phyloP scores from a whole-genome alignment of 2,797 vertebrate species.

The Cryptoprocta ferox region DNA sequence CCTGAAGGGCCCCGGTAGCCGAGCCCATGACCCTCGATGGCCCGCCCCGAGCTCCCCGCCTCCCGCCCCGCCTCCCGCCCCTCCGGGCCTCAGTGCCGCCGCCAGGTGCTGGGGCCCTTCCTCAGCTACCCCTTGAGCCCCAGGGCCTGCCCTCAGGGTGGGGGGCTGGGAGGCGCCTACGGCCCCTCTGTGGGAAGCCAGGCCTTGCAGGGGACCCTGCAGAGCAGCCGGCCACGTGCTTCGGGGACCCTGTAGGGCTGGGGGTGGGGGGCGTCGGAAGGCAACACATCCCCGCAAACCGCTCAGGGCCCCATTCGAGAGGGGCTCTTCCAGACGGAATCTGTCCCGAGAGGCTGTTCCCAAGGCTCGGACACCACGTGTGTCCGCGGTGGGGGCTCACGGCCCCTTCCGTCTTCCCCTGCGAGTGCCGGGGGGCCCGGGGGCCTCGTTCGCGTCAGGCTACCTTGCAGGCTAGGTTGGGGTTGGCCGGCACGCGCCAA shows the following conservation, averaged over 20 bases:
- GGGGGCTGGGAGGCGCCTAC: too few species aligned
- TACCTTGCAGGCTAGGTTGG: neutral
- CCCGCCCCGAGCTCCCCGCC: too few species aligned
- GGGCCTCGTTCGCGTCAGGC: accelerated
- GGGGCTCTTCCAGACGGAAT: neutral
- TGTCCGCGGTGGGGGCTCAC: too few species aligned
- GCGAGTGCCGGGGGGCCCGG: accelerated
- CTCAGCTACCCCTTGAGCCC: neutral
- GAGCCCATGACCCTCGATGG: too few species aligned
- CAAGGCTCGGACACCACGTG: neutral
- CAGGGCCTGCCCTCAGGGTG: neutral
- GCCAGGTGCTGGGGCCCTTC: neutral
- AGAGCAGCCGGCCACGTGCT: neutral
- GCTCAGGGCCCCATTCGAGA: neutral
- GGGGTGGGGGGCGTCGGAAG: accelerated
- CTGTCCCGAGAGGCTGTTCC: neutral
- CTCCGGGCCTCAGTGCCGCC: accelerated
- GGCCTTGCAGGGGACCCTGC: neutral
- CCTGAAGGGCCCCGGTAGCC: too few species aligned
- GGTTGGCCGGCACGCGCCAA: accelerated
- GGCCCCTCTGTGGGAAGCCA: neutral
- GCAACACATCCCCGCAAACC: neutral
- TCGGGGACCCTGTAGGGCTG: neutral
- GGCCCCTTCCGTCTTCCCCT: neutral
- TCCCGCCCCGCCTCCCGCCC: neutral